phyloP scores from a whole-genome alignment of 2,888 invertebrate genomes.

The Aphrophora alni region DNA sequence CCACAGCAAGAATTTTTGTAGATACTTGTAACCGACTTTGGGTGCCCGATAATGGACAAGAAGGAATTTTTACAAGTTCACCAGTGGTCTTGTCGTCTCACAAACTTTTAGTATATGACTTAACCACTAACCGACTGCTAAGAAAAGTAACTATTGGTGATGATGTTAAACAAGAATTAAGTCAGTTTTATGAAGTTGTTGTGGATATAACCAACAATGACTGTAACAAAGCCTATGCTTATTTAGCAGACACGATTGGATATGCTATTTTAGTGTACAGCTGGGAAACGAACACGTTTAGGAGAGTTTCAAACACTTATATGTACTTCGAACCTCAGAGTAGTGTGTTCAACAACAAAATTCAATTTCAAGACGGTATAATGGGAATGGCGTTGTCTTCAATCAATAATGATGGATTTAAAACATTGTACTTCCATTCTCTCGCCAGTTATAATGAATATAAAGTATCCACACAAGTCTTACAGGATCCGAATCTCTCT shows the following conservation, averaged over 20 bases:
- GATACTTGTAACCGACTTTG: constrained; percentile 79
- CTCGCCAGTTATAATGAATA: constrained; percentile 83
- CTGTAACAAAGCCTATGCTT: constrained; percentile 78
- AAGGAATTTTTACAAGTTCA: constrained; percentile 65
- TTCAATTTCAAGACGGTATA: constrained; percentile 76
- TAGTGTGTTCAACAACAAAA: constrained; percentile 70
- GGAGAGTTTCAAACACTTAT: constrained; percentile 76
- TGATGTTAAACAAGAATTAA: constrained; percentile 69
- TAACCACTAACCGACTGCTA: constrained; percentile 60
- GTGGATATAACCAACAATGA: constrained; percentile 73
- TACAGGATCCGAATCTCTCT: constrained; percentile 71
- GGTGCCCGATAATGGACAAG: constrained; percentile 81
- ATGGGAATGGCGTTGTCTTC: constrained; percentile 75
- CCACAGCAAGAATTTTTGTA: constrained; percentile 75
- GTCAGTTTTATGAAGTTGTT: constrained; percentile 80
- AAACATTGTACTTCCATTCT: constrained; percentile 77
- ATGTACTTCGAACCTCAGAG: constrained; percentile 77
- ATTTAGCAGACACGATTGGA: constrained; percentile 72
- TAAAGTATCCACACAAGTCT: constrained; percentile 65
- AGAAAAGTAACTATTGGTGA: constrained; percentile 44
- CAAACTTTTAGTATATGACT: constrained; percentile 73
- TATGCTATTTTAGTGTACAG: constrained; percentile 81
- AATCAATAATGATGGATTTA: constrained; percentile 58
- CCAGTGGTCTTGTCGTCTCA: constrained; percentile 65
- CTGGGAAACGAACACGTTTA: constrained; percentile 73